Percentiles rank a stretch among this genome's conserved stretches.
These are phyloP conservation scores for Drosophila tanythrix DNA, from an alignment of 2,888 invertebrate genomes.

Conservation along the genomic window DNA sequence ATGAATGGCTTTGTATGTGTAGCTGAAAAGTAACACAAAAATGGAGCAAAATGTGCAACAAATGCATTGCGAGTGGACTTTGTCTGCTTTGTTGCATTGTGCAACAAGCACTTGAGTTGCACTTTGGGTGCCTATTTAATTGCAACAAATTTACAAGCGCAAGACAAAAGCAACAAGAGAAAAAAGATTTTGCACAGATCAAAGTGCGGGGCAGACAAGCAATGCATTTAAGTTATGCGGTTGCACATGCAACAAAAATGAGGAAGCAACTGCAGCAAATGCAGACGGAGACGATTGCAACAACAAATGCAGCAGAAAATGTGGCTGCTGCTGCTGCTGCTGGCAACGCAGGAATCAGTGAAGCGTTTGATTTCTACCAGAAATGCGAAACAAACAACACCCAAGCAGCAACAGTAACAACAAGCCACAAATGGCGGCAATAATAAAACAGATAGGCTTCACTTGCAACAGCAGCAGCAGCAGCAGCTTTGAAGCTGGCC, in stretches of 20 bases:
- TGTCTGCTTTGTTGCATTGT: neutral
- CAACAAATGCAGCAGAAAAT: constrained; percentile 27
- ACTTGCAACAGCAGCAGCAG: constrained; percentile 33
- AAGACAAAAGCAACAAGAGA: constrained; percentile 21
- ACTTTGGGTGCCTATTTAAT: constrained; percentile 41
- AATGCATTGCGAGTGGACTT: neutral
- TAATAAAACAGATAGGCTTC: constrained; percentile 28
- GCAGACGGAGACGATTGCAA: constrained; percentile 36
- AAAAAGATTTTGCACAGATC: constrained; percentile 43
- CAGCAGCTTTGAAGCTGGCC: constrained; percentile 41
- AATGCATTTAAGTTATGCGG: constrained; percentile 61
- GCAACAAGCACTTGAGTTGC: constrained; percentile 35
- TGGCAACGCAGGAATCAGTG: constrained; percentile 67
- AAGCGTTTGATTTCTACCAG: constrained; percentile 67
- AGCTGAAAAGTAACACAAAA: neutral
- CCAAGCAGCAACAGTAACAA: constrained; percentile 30
- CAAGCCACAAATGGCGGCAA: constrained; percentile 37
- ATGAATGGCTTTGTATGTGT: neutral
- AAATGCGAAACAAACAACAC: constrained; percentile 53
- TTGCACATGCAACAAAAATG: constrained; percentile 73
- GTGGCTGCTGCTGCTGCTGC: constrained; percentile 26
- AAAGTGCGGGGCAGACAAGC: constrained; percentile 46
- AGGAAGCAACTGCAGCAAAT: constrained; percentile 70
- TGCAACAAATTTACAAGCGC: constrained; percentile 55
- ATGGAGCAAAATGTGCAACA: neutral